These are phyloP conservation scores for Mnemiopsis leidyi DNA, from an alignment of 37 sponge, comb jelly and placozoan species.

Conservation along the genomic window DNA sequence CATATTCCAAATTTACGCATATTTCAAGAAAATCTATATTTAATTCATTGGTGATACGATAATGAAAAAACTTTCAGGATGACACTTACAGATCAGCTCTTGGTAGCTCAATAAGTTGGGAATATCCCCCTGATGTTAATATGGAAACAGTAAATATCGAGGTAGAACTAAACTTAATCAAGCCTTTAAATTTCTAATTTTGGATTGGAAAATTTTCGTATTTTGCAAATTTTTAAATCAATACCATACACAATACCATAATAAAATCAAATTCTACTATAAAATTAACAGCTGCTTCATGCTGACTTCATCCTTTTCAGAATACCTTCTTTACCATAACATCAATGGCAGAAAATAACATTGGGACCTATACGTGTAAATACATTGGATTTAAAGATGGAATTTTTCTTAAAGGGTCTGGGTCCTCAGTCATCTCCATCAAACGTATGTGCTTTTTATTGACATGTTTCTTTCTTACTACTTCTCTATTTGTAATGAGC, in stretches of 20 bases:
- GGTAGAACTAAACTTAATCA: too few relatives aligned
- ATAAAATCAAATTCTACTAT: too few relatives aligned
- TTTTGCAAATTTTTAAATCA: too few relatives aligned
- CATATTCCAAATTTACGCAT: too few relatives aligned
- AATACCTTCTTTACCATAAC: neutral
- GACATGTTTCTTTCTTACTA: neutral
- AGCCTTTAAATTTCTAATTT: too few relatives aligned
- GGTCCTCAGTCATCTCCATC: neutral
- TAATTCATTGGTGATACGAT: too few relatives aligned
- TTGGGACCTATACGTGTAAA: neutral
- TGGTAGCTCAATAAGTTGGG: neutral
- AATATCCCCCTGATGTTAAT: neutral
- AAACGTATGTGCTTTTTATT: neutral
- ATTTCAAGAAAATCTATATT: too few relatives aligned
- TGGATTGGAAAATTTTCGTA: too few relatives aligned
- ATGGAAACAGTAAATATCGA: neutral
- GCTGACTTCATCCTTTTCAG: neutral
- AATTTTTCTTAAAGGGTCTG: neutral
- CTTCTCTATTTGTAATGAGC: too few relatives aligned
- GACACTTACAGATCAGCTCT: neutral
- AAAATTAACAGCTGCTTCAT: neutral
- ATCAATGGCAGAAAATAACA: conserved; percentile 8
- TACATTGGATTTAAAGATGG: neutral
- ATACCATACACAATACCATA: too few relatives aligned
- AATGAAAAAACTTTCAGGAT: too few relatives aligned